phyloP scores from a whole-genome alignment of 1,140 invertebrate species.

The Sarcophaga bullata region DNA sequence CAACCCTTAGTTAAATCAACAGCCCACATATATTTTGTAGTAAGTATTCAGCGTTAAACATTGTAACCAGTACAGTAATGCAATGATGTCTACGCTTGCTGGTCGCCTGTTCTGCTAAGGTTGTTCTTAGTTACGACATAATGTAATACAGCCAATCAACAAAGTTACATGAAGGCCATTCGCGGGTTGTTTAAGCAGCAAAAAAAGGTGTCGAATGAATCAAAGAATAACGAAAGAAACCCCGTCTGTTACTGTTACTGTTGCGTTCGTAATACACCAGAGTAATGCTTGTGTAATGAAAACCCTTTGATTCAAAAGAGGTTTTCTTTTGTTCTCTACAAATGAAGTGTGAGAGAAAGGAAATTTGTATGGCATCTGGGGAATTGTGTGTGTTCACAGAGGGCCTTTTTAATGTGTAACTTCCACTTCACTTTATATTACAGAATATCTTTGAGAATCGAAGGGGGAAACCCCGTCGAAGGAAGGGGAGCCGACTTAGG shows the following conservation, averaged over 20 bases:
- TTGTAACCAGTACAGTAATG: conserved; percentile 21
- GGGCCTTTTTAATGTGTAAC: neutral
- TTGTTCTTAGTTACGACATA: conserved; percentile 66
- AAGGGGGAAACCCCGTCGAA: no score
- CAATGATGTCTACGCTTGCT: conserved; percentile 39
- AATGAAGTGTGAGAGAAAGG: neutral
- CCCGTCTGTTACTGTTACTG: neutral
- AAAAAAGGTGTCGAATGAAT: neutral
- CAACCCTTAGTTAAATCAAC: conserved; percentile 31
- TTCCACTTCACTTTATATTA: no score
- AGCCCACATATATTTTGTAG: conserved; percentile 26
- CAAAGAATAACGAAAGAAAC: neutral
- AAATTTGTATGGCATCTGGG: neutral
- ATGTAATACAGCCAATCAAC: conserved; percentile 52
- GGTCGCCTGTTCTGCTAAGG: conserved; percentile 61
- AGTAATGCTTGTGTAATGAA: neutral
- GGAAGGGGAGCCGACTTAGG: no score
- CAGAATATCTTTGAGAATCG: no score
- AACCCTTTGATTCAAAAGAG: neutral
- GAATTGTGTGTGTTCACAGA: neutral
- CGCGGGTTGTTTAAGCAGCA: conserved; percentile 14
- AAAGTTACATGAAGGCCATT: conserved; percentile 39
- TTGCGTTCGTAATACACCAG: neutral
- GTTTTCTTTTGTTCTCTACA: neutral
- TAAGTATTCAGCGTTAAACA: neutral